Evolutionary conservation across 2,888 invertebrate genomes (phyloP).

Genomic region (Unio delphinus): DNA sequence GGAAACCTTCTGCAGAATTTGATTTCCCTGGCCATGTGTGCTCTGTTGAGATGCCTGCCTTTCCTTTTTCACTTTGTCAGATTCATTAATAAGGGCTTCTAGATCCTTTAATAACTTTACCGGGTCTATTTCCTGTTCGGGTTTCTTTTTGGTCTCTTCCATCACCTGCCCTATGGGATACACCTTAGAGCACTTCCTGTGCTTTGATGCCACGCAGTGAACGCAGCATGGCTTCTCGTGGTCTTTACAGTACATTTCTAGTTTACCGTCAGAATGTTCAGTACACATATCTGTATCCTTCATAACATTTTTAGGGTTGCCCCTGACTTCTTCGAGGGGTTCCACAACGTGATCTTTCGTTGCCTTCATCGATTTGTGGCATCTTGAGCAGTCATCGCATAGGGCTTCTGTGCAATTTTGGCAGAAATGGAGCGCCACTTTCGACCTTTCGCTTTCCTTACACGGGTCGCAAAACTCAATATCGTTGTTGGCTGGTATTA

Average conservation of each 20-base stretch:
- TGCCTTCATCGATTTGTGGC: slow-evolving; percentile 40
- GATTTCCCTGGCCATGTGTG: slow-evolving; percentile 25
- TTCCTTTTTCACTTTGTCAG: slow-evolving; percentile 27
- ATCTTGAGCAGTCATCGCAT: slow-evolving; percentile 38
- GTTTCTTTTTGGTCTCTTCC: slow-evolving; percentile 22
- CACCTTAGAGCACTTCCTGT: slow-evolving; percentile 34
- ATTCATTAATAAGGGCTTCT: slow-evolving; percentile 20
- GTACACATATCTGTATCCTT: slow-evolving; percentile 32
- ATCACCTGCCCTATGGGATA: slow-evolving; percentile 22
- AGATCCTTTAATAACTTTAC: slow-evolving; percentile 28
- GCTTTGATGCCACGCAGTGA: slow-evolving; percentile 34
- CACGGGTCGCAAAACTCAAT: slow-evolving; percentile 43
- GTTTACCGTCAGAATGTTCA: slow-evolving; percentile 32
- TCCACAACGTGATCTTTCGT: slow-evolving; percentile 36
- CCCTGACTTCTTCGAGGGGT: slow-evolving; percentile 32
- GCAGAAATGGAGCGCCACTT: slow-evolving; percentile 39
- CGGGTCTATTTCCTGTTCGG: slow-evolving; percentile 15
- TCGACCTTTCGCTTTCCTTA: slow-evolving; percentile 27
- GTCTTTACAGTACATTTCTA: slow-evolving; percentile 42
- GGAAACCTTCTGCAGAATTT: slow-evolving; percentile 27
- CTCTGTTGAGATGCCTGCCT: slow-evolving; percentile 30
- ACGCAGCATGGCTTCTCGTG: slow-evolving; percentile 39
- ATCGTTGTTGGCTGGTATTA: slow-evolving; percentile 26
- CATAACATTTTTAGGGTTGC: slow-evolving; percentile 33
- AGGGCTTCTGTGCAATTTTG: slow-evolving; percentile 39